Conservation (phyloP, 2,888 invertebrate species). For the Pharmacophagus antenor region DNA sequence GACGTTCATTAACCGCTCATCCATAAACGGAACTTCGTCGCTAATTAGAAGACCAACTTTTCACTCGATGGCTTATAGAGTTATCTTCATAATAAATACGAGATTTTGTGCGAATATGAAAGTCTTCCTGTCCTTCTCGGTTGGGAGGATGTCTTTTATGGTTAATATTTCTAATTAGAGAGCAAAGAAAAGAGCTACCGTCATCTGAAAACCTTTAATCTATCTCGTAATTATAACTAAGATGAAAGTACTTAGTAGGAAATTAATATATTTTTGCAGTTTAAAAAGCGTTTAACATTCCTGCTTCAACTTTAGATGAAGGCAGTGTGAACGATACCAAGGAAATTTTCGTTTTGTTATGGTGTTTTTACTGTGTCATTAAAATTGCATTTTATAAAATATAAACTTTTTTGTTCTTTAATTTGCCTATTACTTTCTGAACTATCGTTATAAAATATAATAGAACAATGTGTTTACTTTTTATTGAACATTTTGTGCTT, state of each 20-base stretch:
- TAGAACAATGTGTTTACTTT: too few relatives aligned
- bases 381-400: too few relatives aligned
- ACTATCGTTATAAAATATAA: too few relatives aligned
- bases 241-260: background rate
- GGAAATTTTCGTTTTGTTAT: too few relatives aligned
- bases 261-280: background rate
- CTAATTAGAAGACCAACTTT: slow-evolving; percentile 1
- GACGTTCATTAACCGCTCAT: slow-evolving; percentile 4
- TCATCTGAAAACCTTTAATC: background rate
- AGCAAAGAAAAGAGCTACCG: background rate
- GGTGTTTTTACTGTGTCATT: too few relatives aligned
- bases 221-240: background rate
- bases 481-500: too few relatives aligned
- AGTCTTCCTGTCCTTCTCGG: slow-evolving; percentile 2
- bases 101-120: slow-evolving; percentile 2
- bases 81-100: slow-evolving; percentile 2
- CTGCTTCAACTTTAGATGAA: background rate
- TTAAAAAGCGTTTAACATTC: background rate
- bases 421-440: too few relatives aligned
- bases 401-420: too few relatives aligned
- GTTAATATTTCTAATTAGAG: slow-evolving; percentile 1
- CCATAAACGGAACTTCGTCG: slow-evolving; percentile 5
- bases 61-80: background rate
- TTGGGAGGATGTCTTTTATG: background rate
- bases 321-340: background rate